These are phyloP conservation scores for Lamproptera curius DNA, from an alignment of 2,888 invertebrate genomes.

Conservation along the genomic window DNA sequence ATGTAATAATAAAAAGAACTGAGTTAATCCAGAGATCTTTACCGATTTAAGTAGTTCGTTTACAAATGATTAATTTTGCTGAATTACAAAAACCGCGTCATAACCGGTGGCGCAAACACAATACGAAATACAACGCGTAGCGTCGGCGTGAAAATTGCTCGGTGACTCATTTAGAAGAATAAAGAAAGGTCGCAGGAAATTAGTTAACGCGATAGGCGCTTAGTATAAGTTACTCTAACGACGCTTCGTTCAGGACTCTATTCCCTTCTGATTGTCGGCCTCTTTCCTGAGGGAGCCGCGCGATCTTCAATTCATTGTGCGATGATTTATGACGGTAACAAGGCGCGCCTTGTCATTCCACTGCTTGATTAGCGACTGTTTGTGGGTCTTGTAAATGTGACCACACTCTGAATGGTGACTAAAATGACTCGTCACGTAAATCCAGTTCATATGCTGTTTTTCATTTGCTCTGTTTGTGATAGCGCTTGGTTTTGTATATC, in stretches of 20 bases:
- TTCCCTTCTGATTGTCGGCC: constrained; percentile 26
- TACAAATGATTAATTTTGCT: too few species aligned
- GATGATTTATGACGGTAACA: constrained; percentile 5
- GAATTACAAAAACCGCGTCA: too few species aligned
- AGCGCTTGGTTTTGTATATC: too few species aligned
- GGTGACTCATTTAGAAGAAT: constrained; percentile 16
- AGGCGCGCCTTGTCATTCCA: constrained; percentile 3
- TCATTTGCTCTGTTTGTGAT: too few species aligned
- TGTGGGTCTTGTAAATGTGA: too few species aligned
- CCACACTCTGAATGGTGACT: too few species aligned
- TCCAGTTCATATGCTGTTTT: too few species aligned
- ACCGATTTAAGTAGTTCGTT: too few species aligned
- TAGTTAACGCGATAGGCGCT: constrained; percentile 18
- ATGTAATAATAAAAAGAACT: too few species aligned
- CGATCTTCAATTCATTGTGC: constrained; percentile 10
- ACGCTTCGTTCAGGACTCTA: constrained; percentile 20
- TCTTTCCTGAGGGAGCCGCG: constrained; percentile 26
- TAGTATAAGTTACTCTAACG: constrained; percentile 25
- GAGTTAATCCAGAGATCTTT: too few species aligned
- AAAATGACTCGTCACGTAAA: too few species aligned
- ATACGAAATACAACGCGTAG: neutral
- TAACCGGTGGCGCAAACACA: neutral
- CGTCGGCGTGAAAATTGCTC: constrained; percentile 10
- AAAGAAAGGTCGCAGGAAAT: constrained; percentile 19
- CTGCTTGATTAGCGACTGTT: neutral